Percentiles rank a stretch among this genome's conserved stretches.
Evolutionary conservation across 1,140 invertebrate species (phyloP).

Genomic region (Venturia canescens): DNA sequence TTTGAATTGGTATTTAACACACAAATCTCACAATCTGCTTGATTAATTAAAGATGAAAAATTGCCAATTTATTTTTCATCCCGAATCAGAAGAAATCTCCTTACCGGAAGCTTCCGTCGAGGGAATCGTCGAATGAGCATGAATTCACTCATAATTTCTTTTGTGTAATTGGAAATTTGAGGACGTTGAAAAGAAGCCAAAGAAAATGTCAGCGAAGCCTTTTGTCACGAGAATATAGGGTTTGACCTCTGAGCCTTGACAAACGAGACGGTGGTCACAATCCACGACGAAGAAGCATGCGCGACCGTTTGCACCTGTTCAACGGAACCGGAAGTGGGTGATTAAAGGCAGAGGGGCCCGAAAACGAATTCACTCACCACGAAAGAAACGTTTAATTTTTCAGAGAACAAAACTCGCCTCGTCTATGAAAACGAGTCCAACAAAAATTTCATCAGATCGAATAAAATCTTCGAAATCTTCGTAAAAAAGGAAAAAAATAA

Average conservation of each 20-base stretch:
- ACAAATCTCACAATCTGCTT: neutral
- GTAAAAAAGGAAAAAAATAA: too few species aligned
- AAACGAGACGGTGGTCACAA: neutral
- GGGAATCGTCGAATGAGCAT: neutral
- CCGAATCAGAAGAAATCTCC: neutral
- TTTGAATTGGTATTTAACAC: neutral
- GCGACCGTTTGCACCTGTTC: slow-evolving; percentile 53
- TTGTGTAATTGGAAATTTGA: slow-evolving; percentile 2
- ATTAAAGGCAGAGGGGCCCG: slow-evolving; percentile 51
- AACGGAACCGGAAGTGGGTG: slow-evolving; percentile 56
- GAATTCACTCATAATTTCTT: neutral
- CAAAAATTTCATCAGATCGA: neutral
- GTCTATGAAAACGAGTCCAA: neutral
- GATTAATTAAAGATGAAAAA: neutral
- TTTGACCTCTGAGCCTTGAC: slow-evolving; percentile 42
- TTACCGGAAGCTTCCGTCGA: neutral
- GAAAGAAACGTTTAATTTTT: neutral
- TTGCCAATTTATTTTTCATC: neutral
- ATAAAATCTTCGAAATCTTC: neutral
- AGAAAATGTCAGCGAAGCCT: slow-evolving; percentile 39
- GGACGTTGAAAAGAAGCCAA: slow-evolving; percentile 44
- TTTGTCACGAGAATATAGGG: slow-evolving; percentile 48
- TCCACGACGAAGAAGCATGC: neutral
- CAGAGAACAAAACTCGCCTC: neutral
- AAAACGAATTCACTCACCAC: neutral